These are phyloP conservation scores for Dendrolimus houi DNA, from an alignment of 2,888 invertebrate genomes.

Conservation along the genomic window DNA sequence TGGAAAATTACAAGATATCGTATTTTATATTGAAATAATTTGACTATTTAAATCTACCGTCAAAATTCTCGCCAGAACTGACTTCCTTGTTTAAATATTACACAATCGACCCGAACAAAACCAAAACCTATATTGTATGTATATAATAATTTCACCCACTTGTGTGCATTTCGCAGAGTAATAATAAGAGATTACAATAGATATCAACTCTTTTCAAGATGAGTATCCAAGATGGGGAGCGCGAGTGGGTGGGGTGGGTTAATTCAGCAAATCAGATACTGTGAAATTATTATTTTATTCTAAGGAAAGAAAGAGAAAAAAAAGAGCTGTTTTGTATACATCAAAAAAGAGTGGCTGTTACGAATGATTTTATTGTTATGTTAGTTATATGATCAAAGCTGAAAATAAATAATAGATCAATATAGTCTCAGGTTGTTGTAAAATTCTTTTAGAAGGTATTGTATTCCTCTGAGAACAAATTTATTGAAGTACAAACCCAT, in stretches of 20 bases:
- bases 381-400: slow-evolving; percentile 7
- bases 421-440: too few species aligned
- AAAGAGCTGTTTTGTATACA: slow-evolving; percentile 34
- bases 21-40: too few species aligned
- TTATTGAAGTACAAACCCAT: too few species aligned
- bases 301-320: too few species aligned
- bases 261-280: slow-evolving; percentile 56
- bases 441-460: too few species aligned
- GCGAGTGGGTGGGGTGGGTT: slow-evolving; percentile 59
- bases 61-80: slow-evolving; percentile 48
- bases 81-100: slow-evolving; percentile 64
- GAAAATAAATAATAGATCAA: too few species aligned
- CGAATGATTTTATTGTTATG: slow-evolving; percentile 19
- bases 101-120: slow-evolving; percentile 64
- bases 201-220: slow-evolving; percentile 70
- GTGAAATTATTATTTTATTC: slow-evolving; percentile 48
- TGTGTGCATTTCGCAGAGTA: slow-evolving; percentile 66
- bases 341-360: slow-evolving; percentile 19
- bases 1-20: too few species aligned
- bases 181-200: slow-evolving; percentile 74
- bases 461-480: too few species aligned
- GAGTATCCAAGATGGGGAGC: slow-evolving; percentile 63
- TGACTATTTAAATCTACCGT: slow-evolving; percentile 11
- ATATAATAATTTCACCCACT: slow-evolving; percentile 69
- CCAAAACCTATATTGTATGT: slow-evolving; percentile 64